phyloP scores from a whole-genome alignment of 2,113 vertebrate genomes.

The Castor canadensis region DNA sequence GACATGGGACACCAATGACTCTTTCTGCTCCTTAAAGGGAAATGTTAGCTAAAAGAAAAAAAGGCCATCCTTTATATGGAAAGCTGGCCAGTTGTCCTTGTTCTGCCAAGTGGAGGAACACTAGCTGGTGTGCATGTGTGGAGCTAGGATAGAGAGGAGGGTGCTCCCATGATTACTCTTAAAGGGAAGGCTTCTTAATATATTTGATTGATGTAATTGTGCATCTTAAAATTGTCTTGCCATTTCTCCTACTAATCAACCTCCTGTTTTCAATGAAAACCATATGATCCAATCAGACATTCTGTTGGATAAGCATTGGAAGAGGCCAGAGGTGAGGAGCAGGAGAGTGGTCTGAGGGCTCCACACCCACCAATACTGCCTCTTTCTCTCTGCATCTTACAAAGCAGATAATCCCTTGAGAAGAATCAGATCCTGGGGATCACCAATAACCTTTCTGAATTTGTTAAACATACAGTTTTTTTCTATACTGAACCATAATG shows the following conservation, averaged over 20 bases:
- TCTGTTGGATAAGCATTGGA: background rate
- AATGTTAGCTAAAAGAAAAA: background rate
- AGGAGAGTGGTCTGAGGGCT: background rate
- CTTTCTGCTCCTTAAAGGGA: background rate
- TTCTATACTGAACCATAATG: background rate
- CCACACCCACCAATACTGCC: background rate
- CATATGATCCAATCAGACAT: background rate
- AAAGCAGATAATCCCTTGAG: background rate
- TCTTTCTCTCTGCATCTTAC: background rate
- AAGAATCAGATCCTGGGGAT: background rate
- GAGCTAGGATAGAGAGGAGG: background rate
- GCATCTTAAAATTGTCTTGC: background rate
- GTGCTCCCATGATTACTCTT: background rate
- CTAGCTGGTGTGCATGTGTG: fast-evolving
- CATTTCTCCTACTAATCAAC: background rate
- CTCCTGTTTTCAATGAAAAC: background rate
- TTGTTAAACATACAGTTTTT: background rate
- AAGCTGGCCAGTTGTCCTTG: background rate
- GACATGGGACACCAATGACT: background rate
- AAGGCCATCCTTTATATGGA: background rate
- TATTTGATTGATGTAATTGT: background rate
- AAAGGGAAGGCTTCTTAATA: background rate
- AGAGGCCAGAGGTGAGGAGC: background rate
- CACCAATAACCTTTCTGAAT: background rate
- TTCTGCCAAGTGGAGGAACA: background rate